Evolutionary conservation across 2,797 vertebrate species (phyloP), one percentile per base, ranked within the genome.

Genomic region (Agapornis canus): DNA sequence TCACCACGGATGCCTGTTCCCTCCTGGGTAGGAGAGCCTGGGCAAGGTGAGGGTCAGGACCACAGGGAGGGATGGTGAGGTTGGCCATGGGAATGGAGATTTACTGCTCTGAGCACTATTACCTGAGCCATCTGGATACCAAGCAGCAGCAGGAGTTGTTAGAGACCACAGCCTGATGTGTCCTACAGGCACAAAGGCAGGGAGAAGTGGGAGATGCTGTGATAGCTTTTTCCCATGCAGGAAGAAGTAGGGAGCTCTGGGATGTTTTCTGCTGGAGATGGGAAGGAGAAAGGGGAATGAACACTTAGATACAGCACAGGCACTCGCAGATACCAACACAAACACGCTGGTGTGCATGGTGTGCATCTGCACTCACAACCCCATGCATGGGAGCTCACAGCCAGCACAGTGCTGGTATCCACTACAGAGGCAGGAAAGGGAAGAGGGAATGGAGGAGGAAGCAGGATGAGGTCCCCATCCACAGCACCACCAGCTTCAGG

Each of bases 121-220:
- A 94, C 90, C 92, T 54, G 83, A 75, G 84, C 96, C 95, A 96
- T 85, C 97, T 95, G 97, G 95, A 96, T 72, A 93, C 89, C 84
- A 80, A 82, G 37, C 51, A 2, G 27, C 92, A 90, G 82, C 91
- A 76, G 22, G 10, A 71, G 88, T 52, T 90, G 47, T 54, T 32
- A 52, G 83, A 96, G 88, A 80, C 86, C 89, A 73, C 79, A 79
- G 25, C 37, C 81, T 78, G 82, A 43, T 43, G 10, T 32, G 17
- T 10, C 39, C 12, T 39, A 39, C 3, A 25, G 69, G 75, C 84
- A 91, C 54, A 63, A 70, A 49, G 52, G 42, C 47, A 19, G 84
- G 52, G 71, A 91, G 68, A 82, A 94, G 35, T 3, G 2, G 39
- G 82, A 95, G 69, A 83, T 91, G 70, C 70, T 83, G 75, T 9